Evolutionary conservation across 2,888 invertebrate genomes (phyloP).

Genomic region (Sminthurides aquaticus): DNA sequence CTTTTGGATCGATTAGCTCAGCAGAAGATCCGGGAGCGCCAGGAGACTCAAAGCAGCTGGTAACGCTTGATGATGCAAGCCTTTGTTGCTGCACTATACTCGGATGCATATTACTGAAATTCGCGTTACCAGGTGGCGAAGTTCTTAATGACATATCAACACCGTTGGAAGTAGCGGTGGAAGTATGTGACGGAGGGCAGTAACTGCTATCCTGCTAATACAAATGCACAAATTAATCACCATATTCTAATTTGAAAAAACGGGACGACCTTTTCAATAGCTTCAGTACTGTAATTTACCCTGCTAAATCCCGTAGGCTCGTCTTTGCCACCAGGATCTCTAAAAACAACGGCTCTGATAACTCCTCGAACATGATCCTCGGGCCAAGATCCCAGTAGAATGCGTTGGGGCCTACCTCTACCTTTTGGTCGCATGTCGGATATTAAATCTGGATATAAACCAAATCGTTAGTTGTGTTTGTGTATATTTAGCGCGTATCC

Average conservation of each 20-base stretch:
- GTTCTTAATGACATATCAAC: neutral
- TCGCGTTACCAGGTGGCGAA: neutral
- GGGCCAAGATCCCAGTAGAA: conserved; percentile 84
- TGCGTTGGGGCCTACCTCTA: conserved; percentile 80
- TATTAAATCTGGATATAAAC: conserved; percentile 44
- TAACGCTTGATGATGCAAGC: too few relatives aligned
- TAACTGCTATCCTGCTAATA: neutral
- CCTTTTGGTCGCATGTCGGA: conserved; percentile 83
- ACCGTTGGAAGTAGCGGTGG: neutral
- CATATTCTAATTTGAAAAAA: too few relatives aligned
- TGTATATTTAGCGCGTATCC: neutral
- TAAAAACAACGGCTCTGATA: conserved; percentile 83
- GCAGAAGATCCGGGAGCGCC: too few relatives aligned
- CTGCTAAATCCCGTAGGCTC: neutral
- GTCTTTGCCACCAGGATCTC: conserved; percentile 64
- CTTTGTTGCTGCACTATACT: too few relatives aligned
- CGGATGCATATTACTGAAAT: neutral
- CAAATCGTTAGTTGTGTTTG: neutral
- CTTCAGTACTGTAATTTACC: too few relatives aligned
- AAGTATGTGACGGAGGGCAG: neutral
- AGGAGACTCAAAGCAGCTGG: too few relatives aligned
- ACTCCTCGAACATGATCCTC: conserved; percentile 89
- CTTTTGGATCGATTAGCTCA: neutral
- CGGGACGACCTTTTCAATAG: too few relatives aligned
- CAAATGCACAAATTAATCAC: too few relatives aligned